phyloP scores from a whole-genome alignment of 37 sponge, comb jelly and placozoan species.

The Theonella swinhoei region DNA sequence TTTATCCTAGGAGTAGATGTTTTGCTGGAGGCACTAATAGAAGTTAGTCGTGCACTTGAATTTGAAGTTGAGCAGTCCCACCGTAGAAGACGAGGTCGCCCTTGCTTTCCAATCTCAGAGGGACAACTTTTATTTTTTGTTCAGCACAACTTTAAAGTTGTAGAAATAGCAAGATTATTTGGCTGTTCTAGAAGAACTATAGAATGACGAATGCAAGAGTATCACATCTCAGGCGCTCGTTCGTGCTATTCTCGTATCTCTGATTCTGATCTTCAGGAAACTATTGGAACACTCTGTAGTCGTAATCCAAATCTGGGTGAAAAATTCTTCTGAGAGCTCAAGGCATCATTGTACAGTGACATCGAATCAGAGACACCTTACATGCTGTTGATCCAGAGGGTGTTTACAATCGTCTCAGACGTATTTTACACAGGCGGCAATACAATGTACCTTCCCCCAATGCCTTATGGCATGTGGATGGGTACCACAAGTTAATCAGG shows the following conservation, averaged over 20 bases:
- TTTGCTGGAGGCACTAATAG: too few relatives aligned
- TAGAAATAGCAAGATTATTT: not conserved
- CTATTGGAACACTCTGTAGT: not conserved
- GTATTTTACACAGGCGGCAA: constrained; percentile 24
- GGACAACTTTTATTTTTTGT: not conserved
- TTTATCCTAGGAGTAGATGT: too few relatives aligned
- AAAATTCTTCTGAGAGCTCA: not conserved
- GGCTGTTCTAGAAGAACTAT: too few relatives aligned
- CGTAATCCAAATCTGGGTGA: constrained; percentile 8
- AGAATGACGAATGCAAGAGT: too few relatives aligned
- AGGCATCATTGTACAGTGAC: not conserved
- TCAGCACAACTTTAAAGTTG: not conserved
- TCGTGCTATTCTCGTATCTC: constrained; percentile 20
- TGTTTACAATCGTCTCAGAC: constrained; percentile 8
- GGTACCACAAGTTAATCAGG: constrained; percentile 46
- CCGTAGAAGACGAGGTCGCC: not conserved
- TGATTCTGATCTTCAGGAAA: constrained; percentile 14
- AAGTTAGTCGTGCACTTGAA: too few relatives aligned
- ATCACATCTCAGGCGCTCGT: too few relatives aligned
- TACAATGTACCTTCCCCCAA: constrained; percentile 54
- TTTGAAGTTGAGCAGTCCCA: too few relatives aligned
- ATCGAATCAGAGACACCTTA: constrained; percentile 13
- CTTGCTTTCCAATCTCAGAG: not conserved
- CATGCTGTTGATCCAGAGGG: constrained; percentile 57
- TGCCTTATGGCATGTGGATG: constrained; percentile 58